Conservation (phyloP, 2,797 vertebrate genomes). For the Eospalax fontanierii region DNA sequence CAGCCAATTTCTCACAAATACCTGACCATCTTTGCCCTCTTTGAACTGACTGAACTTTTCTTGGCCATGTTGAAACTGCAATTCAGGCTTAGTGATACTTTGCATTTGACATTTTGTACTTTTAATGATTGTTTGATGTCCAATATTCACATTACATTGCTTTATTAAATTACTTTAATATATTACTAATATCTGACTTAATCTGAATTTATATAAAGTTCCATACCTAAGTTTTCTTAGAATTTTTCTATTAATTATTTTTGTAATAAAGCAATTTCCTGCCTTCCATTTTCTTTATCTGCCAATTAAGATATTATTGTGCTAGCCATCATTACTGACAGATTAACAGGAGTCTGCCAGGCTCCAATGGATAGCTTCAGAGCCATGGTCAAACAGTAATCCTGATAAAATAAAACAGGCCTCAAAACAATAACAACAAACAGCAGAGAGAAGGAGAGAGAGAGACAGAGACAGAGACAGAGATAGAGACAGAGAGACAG, state of each 20-base stretch:
- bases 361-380: not conserved
- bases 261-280: not conserved
- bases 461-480: too few relatives aligned
- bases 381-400: not conserved
- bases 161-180: not conserved
- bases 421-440: too few relatives aligned
- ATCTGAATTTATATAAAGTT: not conserved
- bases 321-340: not conserved
- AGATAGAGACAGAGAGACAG: too few relatives aligned
- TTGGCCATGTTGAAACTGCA: not conserved
- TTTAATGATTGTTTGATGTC: not conserved
- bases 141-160: not conserved
- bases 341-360: not conserved
- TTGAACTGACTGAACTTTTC: not conserved
- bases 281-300: not conserved
- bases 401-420: not conserved
- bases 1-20: not conserved
- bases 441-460: not conserved
- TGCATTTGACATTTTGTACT: not conserved
- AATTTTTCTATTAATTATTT: conserved; percentile 5
- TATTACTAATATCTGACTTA: not conserved
- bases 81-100: not conserved
- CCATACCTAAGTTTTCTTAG: not conserved
- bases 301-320: not conserved
- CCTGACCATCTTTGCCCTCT: not conserved